Evolutionary conservation across 1,140 invertebrate genomes (phyloP), one percentile per base, ranked within the genome.

Genomic region (Patella vulgata): DNA sequence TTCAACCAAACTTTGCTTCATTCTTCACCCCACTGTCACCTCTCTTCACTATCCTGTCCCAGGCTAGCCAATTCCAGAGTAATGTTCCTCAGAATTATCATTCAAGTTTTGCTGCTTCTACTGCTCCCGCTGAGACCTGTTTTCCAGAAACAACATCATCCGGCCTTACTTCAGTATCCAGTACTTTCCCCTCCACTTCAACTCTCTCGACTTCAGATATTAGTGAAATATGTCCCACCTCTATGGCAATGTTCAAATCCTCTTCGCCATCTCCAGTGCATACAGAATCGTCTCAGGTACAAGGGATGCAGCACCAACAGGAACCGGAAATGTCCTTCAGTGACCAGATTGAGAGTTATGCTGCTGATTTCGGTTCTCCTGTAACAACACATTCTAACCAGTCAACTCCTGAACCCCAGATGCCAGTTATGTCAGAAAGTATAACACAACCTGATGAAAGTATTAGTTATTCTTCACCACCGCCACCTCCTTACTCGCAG

Each of bases 1-100:
- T 47, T 19, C 70, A 57, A 30, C 66, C 73, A 47, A 66, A 55
- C 43, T 43, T 67, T 17, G 68, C 73, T 21, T 56, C 61, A 33
- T 31, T 81, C 28, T 64, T 83, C 59, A 72, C 75, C 5, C 79
- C 79, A 11, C 59, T 82, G 23, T 72, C 75, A 11, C 78, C 77
- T 30, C 54, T 83, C n/a, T 57, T 82, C 51, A 82, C 63, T 60
- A 78, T 77, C 31, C 59, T 80, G 40, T 66, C 73, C 19, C 73
- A 75, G 54, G 77, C 73, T 52, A 68, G 71, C 33, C 71, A 71
- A 46, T 69, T 43, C 33, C 48, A 63, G 11, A 39, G 33, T 21
- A 63, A 63, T n/a, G 40, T 52, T n/a, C 43, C 48, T 12, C 59
- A 68, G 51, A 54, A 51, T 42, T 21, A 40, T 9, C 25, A 46